Conservation (phyloP, 2,113 vertebrate genomes). For the Myodes glareolus region DNA sequence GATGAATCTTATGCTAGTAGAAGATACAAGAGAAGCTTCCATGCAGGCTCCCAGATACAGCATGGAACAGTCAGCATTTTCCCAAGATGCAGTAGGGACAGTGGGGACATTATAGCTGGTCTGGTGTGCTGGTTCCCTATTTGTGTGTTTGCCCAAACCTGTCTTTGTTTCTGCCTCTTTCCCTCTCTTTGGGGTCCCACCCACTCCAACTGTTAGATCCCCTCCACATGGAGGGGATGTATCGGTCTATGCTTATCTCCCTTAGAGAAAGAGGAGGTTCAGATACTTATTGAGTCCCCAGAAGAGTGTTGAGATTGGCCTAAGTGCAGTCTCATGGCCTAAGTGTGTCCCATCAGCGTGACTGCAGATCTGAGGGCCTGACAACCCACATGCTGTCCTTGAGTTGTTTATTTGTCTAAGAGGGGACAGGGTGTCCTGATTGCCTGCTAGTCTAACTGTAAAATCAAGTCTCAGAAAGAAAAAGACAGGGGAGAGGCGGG, state of each 20-base stretch:
- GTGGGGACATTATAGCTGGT: not conserved
- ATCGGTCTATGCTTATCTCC: not conserved
- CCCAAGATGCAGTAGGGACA: too few relatives aligned
- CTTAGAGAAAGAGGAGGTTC: not conserved
- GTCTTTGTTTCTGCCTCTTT: not conserved
- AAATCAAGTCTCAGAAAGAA: not conserved
- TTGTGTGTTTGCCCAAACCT: too few relatives aligned
- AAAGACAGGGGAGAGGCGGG: not conserved
- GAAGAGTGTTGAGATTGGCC: fast-evolving
- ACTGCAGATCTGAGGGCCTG: fast-evolving
- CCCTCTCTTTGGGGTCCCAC: not conserved
- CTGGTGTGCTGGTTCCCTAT: fast-evolving
- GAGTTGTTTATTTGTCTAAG: too few relatives aligned
- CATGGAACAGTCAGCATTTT: too few relatives aligned
- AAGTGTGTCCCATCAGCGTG: fast-evolving
- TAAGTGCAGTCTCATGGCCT: fast-evolving
- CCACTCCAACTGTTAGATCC: not conserved
- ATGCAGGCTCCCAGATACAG: fast-evolving
- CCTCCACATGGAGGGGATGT: too few relatives aligned
- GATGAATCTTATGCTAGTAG: too few relatives aligned
- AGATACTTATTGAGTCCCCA: too few relatives aligned
- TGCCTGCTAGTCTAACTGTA: too few relatives aligned
- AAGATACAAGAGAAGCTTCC: fast-evolving
- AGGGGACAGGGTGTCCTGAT: not conserved
- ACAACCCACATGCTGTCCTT: fast-evolving